Conservation (phyloP, 2,888 invertebrate genomes). For the Phymatocera aterrima region DNA sequence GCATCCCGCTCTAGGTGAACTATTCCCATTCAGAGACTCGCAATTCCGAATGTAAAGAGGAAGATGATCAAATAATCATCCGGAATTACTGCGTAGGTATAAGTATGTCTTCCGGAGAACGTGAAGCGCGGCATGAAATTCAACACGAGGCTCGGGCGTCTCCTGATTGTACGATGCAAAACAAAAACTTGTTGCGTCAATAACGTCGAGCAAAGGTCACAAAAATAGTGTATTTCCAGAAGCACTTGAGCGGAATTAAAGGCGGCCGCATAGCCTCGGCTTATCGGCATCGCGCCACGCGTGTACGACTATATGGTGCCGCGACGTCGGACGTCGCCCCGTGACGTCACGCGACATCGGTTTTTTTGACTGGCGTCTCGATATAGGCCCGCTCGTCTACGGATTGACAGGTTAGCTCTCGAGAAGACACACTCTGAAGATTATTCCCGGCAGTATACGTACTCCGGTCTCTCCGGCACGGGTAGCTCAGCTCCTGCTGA, state of each 20-base stretch:
- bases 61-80: neutral
- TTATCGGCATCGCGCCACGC: conserved; percentile 53
- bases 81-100: no score
- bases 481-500: conserved; percentile 56
- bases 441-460: conserved; percentile 31
- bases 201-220: conserved; percentile 32
- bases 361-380: conserved; percentile 46
- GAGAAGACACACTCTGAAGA: conserved; percentile 54
- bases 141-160: neutral
- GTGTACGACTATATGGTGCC: conserved; percentile 58
- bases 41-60: neutral
- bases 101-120: neutral
- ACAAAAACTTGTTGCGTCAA: conserved; percentile 40
- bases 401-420: conserved; percentile 64
- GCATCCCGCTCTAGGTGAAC: conserved; percentile 51
- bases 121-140: neutral
- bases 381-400: conserved; percentile 41
- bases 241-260: conserved; percentile 45
- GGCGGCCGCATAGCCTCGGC: conserved; percentile 7
- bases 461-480: conserved; percentile 12
- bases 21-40: conserved; percentile 40
- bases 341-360: conserved; percentile 59
- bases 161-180: neutral
- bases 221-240: conserved; percentile 30
- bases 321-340: conserved; percentile 61